Evolutionary conservation across 2,888 invertebrate species (phyloP).

Genomic region (Pristionchus mayeri): DNA sequence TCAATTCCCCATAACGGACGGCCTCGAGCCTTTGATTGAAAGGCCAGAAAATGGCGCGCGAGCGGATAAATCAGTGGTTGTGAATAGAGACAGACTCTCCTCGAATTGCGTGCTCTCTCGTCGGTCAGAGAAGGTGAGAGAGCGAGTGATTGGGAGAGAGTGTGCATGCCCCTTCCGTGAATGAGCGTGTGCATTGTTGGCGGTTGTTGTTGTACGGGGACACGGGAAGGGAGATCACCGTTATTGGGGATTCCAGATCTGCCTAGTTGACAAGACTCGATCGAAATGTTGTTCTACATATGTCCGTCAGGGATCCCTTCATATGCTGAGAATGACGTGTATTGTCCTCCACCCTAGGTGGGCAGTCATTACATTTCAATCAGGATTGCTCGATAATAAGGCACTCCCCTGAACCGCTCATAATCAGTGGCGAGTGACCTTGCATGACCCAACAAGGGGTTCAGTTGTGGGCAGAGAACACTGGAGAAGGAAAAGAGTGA

Average conservation of each 20-base stretch:
- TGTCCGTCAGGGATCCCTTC: too few species aligned
- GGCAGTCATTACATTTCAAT: too few species aligned
- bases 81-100: background rate
- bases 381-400: background rate
- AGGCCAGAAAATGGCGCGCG: conserved; percentile 37
- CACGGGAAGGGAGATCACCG: background rate
- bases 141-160: background rate
- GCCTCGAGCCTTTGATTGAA: conserved; percentile 41
- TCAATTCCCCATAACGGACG: conserved; percentile 26
- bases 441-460: conserved; percentile 13
- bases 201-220: conserved; percentile 11
- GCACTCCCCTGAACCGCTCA: conserved; percentile 15
- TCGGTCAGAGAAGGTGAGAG: background rate
- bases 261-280: too few species aligned
- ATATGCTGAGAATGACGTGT: too few species aligned
- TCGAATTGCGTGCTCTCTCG: background rate
- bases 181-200: background rate
- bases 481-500: background rate
- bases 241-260: background rate
- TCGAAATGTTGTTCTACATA: too few species aligned
- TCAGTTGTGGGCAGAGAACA: background rate
- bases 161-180: background rate
- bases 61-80: conserved; percentile 12
- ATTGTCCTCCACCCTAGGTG: too few species aligned
- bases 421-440: conserved; percentile 42